Base-by-base conservation (phyloP, 2,113 vertebrate species). In the Lasiurus cinereus region DNA sequence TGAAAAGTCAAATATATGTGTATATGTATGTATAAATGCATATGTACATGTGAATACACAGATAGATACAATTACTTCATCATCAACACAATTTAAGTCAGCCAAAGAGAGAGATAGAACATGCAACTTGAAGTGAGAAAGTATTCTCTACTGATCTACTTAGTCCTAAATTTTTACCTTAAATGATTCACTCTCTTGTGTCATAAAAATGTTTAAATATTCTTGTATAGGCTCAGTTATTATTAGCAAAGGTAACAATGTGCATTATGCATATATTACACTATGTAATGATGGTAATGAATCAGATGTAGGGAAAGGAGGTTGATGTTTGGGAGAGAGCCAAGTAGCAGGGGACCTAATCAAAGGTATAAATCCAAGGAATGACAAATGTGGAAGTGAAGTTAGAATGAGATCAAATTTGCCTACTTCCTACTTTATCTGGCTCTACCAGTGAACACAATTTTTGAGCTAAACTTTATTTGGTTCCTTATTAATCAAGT, bases 201-300 rank as follows among this genome's bases (percentile, higher is more conserved):
- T 79, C 46, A 83, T 83, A 48, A 87, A 94, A 94, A 79, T 67
- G 6, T 36, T 80, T 76, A 84, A 78, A 69, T 46, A 86, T 66
- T 16, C 74, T 70, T 70, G 5, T 29, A 67, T n/a, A 11, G 6
- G 2, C 2, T 80, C 56, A 72, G 19, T 19, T 50, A 50, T 36
- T 64, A 77, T 54, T 56, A 79, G n/a, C 31, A 50, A 73, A 46
- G n/a, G 5, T 66, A 90, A 50, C 1, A 91, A 64, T 50, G 4
- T 1, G 15, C 22, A 73, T 24, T 36, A 62, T 62, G 24, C 18
- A 82, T 16, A 24, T 83, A 9, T 18, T 54, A 22, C 4, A 31
- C 46, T 2, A 21, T 2, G 0, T 7, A 66, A 5, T 33, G n/a
- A 59, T 69, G 36, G 36, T 18, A n/a, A 64, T 22, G 8, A 14